Base-by-base conservation (phyloP, 1,140 invertebrate genomes). In the Diabrotica undecimpunctata region DNA sequence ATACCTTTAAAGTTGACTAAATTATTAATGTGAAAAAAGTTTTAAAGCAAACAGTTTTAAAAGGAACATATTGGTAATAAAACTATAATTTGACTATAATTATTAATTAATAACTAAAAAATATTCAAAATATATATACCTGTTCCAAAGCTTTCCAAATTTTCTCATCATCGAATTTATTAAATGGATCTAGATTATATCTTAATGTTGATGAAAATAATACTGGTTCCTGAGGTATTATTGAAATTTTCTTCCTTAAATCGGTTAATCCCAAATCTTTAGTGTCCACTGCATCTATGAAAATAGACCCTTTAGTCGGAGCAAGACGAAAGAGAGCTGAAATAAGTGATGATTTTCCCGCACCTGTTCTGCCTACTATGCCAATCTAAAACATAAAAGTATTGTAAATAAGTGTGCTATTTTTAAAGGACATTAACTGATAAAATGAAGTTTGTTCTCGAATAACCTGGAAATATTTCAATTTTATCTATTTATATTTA, bases 211-310 rank as follows among this genome's bases (percentile, higher is more conserved):
- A 86, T 63, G 91, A 90, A 75, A 89, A 88, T 7, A 90, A 73
- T 12, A 90, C 83, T 10, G 89, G 87, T 56, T 83, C 87, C 76
- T 90, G 89, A n/a, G 89, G 88, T 66, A 90, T 89, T 59, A 90
- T 88, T 4, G 87, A 87, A 46, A 91, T 79, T 66, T 82, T 82
- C n/a, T 81, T 80, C 38, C 89, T 74, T 5, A 91, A 76, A 66
- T 86, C 82, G 66, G 85, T 79, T 8, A 90, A 76, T 6, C 77
- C 75, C 38, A 82, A 73, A 35, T 68, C 61, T 54, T 67, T 71
- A 0, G 84, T 84, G 0, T 80, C 82, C 6, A 86, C 79, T 35
- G 82, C 74, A 10, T 87, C 87, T 41, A 88, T 85, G 10, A 75
- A 65, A 60, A 90, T 87, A 7, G 84, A 80, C 5, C 89, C 90